phyloP scores from a whole-genome alignment of 92 coral and sea anemone species.

The Porites rus region DNA sequence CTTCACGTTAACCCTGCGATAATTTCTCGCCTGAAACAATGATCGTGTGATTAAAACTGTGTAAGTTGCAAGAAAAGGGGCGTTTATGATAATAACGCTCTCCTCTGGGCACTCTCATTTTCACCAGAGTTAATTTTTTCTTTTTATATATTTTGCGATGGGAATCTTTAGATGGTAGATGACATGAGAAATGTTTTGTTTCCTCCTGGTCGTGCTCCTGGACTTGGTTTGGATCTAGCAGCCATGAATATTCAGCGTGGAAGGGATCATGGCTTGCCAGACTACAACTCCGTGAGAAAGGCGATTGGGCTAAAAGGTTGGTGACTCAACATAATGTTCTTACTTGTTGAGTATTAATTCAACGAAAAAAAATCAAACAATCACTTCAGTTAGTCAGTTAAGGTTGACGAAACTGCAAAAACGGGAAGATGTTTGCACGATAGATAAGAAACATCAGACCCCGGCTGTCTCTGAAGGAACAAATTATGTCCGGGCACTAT shows the following conservation, averaged over 20 bases:
- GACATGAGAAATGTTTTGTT: slow-evolving; percentile 89
- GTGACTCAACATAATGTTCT: background rate
- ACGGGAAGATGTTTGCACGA: too few species aligned
- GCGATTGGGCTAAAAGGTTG: slow-evolving; percentile 34
- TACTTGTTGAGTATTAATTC: too few species aligned
- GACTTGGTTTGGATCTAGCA: slow-evolving; percentile 86
- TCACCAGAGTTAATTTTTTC: background rate
- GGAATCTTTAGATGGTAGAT: slow-evolving; percentile 81
- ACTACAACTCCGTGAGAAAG: slow-evolving; percentile 83
- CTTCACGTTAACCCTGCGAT: too few species aligned
- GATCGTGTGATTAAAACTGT: too few species aligned
- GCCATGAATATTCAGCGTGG: slow-evolving; percentile 96
- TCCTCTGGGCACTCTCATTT: background rate
- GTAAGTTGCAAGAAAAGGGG: background rate
- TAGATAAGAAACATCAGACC: too few species aligned
- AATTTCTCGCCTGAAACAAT: too few species aligned
- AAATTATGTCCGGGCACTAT: too few species aligned
- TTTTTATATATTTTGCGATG: background rate
- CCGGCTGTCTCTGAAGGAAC: too few species aligned
- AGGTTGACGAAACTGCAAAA: too few species aligned
- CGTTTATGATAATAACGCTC: background rate
- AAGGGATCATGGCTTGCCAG: slow-evolving; percentile 95
- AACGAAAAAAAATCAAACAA: too few species aligned
- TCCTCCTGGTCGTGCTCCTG: slow-evolving; percentile 84
- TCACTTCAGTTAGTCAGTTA: too few species aligned